Conservation (phyloP, 1,140 invertebrate genomes). For the Vanessa tameamea region DNA sequence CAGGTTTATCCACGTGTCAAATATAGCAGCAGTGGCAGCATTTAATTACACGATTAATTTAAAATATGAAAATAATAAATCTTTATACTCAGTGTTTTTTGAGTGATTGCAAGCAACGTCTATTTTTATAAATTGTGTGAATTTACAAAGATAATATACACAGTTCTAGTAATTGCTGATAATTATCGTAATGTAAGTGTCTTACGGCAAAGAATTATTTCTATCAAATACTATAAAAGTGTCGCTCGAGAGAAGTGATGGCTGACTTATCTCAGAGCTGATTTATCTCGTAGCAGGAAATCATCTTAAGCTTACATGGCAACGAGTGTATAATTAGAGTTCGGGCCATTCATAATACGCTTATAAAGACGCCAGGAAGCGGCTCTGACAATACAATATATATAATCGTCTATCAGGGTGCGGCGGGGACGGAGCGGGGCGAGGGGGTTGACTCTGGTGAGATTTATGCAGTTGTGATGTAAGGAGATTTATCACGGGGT, state of each 20-base stretch:
- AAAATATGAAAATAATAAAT: no score
- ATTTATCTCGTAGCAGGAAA: constrained; percentile 4
- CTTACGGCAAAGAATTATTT: no score
- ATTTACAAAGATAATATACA: background rate
- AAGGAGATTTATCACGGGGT: constrained; percentile 46
- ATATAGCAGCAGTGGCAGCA: no score
- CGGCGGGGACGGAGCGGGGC: background rate
- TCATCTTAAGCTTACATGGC: constrained; percentile 3
- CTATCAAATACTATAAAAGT: background rate
- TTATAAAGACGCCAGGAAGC: constrained; percentile 24
- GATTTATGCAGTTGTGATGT: constrained; percentile 45
- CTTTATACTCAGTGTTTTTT: no score
- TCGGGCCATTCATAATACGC: constrained; percentile 8
- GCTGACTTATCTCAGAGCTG: background rate
- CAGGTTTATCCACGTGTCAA: no score
- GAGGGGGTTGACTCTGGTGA: constrained; percentile 7
- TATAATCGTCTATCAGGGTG: constrained; percentile 38
- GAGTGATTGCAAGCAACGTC: no score
- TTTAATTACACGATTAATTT: no score
- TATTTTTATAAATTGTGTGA: no score
- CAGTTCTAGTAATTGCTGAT: background rate
- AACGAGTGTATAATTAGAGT: constrained; percentile 1
- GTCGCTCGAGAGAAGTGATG: background rate
- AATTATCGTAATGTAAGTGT: background rate
- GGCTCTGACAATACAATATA: constrained; percentile 31